Evolutionary conservation across 2,888 invertebrate species (phyloP).

Genomic region (Thyatira batis): DNA sequence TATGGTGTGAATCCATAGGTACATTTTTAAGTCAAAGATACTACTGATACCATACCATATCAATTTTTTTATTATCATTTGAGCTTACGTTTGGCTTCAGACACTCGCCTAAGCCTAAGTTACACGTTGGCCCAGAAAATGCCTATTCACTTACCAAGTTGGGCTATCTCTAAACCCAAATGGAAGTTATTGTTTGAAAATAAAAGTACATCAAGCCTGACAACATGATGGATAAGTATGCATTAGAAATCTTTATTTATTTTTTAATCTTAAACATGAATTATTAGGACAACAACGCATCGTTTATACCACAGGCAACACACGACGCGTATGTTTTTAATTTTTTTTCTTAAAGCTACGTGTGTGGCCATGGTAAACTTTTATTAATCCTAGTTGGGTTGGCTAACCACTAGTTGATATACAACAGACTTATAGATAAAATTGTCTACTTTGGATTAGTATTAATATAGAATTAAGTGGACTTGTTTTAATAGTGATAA

Average conservation of each 20-base stretch:
- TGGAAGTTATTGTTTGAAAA: background rate
- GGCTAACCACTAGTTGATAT: slow-evolving; percentile 59
- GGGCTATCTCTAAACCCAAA: background rate
- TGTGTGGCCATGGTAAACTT: slow-evolving; percentile 60
- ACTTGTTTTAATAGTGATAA: slow-evolving; percentile 41
- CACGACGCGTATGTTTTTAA: slow-evolving; percentile 17
- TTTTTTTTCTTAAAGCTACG: slow-evolving; percentile 38
- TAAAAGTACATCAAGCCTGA: background rate
- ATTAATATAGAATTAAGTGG: slow-evolving; percentile 43
- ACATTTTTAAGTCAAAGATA: too few relatives aligned
- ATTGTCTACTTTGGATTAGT: slow-evolving; percentile 51
- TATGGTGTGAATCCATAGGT: too few relatives aligned
- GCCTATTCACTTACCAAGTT: too few relatives aligned
- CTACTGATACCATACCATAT: too few relatives aligned
- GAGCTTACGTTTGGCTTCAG: too few relatives aligned
- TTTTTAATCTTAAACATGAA: background rate
- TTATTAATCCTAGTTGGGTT: slow-evolving; percentile 49
- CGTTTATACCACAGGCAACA: background rate
- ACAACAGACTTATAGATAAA: slow-evolving; percentile 52
- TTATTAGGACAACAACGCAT: slow-evolving; percentile 12
- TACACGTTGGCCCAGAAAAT: too few relatives aligned
- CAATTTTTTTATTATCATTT: too few relatives aligned
- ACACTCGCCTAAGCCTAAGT: too few relatives aligned
- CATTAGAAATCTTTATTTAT: background rate
- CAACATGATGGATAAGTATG: background rate